Percentiles rank a stretch among this genome's conserved stretches.
phyloP scores from a whole-genome alignment of 2,888 invertebrate species.

The Drosophila prolongata region DNA sequence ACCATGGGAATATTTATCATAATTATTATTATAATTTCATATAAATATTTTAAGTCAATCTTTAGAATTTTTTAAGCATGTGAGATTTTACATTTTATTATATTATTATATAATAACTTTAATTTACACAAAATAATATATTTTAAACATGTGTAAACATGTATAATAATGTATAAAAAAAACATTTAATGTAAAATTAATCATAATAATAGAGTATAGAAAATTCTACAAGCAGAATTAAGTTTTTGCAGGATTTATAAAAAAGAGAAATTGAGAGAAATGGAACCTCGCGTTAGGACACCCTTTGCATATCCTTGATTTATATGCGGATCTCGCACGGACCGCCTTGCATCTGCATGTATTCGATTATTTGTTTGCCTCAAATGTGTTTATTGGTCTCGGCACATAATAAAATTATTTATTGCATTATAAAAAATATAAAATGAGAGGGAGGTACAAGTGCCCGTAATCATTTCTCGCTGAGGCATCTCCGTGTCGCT shows the following conservation, averaged over 20 bases:
- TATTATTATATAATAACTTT: too few relatives aligned
- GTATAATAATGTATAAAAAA: too few relatives aligned
- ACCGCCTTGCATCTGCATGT: conserved; percentile 33
- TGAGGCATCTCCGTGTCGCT: conserved; percentile 31
- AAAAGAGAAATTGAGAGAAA: neutral
- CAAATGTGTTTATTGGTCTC: conserved; percentile 64
- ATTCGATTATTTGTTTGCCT: conserved; percentile 64
- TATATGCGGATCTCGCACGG: conserved; percentile 51
- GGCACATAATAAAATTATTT: conserved; percentile 77
- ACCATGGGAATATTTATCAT: too few relatives aligned
- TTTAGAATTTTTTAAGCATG: too few relatives aligned
- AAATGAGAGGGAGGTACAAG: conserved; percentile 44
- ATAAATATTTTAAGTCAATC: too few relatives aligned
- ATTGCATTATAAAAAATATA: conserved; percentile 72
- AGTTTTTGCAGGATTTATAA: neutral
- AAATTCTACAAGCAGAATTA: neutral
- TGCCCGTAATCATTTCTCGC: conserved; percentile 62
- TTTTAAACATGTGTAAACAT: too few relatives aligned
- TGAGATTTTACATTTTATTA: too few relatives aligned
- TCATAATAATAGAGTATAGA: neutral
- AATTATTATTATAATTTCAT: too few relatives aligned
- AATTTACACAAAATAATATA: too few relatives aligned
- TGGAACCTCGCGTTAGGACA: neutral
- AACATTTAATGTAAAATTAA: too few relatives aligned
- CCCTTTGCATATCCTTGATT: conserved; percentile 49